These are phyloP conservation scores for Phoebastria nigripes DNA, from an alignment of 2,797 vertebrate genomes.

Conservation along the genomic window DNA sequence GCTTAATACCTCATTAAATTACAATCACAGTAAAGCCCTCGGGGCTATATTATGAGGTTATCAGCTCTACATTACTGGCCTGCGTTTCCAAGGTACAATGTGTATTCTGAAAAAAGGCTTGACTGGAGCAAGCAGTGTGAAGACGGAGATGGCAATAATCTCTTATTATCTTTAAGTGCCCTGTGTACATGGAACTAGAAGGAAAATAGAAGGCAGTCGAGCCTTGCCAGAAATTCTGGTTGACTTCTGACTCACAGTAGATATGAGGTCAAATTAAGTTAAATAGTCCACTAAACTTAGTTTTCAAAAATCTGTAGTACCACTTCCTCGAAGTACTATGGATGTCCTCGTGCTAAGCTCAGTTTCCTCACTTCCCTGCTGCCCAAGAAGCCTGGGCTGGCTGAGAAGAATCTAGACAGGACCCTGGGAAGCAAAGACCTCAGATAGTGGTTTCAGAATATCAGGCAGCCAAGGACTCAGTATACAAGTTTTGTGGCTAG, in stretches of 20 bases:
- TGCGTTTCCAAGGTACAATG: neutral
- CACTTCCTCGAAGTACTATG: neutral
- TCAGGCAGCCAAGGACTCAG: neutral
- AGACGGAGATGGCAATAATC: neutral
- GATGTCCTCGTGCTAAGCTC: neutral
- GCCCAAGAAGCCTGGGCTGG: neutral
- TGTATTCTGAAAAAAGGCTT: neutral
- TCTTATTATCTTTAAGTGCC: neutral
- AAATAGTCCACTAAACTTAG: neutral
- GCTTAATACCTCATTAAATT: neutral
- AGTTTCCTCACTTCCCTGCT: neutral
- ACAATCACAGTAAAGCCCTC: neutral
- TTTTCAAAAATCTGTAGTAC: neutral
- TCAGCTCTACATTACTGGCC: neutral
- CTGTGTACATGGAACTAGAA: neutral
- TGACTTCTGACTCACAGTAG: neutral
- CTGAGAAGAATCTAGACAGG: neutral
- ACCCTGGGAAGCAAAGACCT: neutral
- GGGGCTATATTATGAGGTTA: neutral
- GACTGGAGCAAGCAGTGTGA: neutral
- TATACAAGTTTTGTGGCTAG: neutral
- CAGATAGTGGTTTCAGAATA: neutral
- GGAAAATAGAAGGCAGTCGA: neutral
- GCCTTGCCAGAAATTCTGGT: neutral
- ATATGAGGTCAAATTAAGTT: neutral